Evolutionary conservation across 2,888 invertebrate species (phyloP).

Genomic region (Nemotelus nigrinus): DNA sequence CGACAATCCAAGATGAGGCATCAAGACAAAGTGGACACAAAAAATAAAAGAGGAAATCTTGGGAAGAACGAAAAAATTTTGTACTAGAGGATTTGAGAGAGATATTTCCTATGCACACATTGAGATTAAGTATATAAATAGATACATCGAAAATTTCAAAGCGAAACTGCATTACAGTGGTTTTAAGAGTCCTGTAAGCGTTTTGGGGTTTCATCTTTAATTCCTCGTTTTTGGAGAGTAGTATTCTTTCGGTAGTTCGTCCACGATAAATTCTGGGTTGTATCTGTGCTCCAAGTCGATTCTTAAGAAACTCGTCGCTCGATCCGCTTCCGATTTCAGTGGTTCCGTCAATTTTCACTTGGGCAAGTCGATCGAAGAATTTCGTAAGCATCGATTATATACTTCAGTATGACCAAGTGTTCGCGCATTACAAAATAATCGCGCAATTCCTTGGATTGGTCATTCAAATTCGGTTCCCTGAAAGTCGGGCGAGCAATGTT

Average conservation of each 20-base stretch:
- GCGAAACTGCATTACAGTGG: neutral
- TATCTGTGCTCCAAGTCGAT: neutral
- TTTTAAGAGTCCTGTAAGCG: constrained; percentile 6
- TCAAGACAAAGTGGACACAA: neutral
- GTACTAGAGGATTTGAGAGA: constrained; percentile 23
- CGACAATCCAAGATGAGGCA: constrained; percentile 23
- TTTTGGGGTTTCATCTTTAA: neutral
- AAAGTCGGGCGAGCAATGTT: constrained; percentile 30
- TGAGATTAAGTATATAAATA: constrained; percentile 37
- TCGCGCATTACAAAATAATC: constrained; percentile 50
- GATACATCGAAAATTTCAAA: constrained; percentile 30
- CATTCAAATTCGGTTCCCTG: neutral
- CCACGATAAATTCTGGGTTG: neutral
- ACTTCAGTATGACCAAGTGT: constrained; percentile 47
- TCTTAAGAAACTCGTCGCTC: too few relatives aligned
- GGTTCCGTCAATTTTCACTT: neutral
- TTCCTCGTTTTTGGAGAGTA: neutral
- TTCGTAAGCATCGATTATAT: constrained; percentile 44
- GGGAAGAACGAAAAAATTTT: constrained; percentile 26
- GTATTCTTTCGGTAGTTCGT: neutral
- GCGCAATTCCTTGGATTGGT: constrained; percentile 41
- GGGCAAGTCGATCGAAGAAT: constrained; percentile 42
- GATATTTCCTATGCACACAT: constrained; percentile 37
- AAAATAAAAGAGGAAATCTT: neutral
- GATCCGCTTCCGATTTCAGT: neutral